A percentile compares a stretch with the other conserved stretches of the same genome.
Evolutionary conservation across 1,140 invertebrate genomes (phyloP).

Genomic region (Aphaenogaster rudis): DNA sequence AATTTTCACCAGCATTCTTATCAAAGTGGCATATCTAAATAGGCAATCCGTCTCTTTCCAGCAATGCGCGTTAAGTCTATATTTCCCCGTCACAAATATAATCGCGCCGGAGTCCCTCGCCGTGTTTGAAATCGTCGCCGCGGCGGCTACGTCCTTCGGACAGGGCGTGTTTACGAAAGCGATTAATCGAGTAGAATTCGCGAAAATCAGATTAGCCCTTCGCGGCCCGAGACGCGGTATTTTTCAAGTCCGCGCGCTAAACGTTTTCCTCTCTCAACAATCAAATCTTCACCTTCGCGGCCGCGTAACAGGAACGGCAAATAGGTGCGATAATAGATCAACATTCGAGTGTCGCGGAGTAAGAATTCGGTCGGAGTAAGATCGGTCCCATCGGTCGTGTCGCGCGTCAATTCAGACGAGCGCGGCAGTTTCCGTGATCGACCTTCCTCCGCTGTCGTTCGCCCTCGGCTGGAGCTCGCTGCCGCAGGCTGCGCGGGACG

Average conservation of each 20-base stretch:
- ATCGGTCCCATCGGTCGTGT: background rate
- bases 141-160: slow-evolving; percentile 1
- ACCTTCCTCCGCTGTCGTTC: slow-evolving; percentile 34
- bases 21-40: slow-evolving; percentile 42
- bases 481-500: background rate
- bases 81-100: slow-evolving; percentile 33
- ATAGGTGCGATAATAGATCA: background rate
- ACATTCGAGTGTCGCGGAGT: background rate
- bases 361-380: background rate
- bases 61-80: slow-evolving; percentile 33
- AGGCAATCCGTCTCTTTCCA: slow-evolving; percentile 48
- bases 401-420: background rate
- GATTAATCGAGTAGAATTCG: slow-evolving; percentile 27
- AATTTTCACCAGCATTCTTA: slow-evolving; percentile 50
- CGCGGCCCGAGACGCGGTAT: background rate
- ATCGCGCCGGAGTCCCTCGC: slow-evolving; percentile 22
- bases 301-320: background rate
- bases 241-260: background rate
- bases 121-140: slow-evolving; percentile 8
- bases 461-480: background rate
- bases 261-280: background rate
- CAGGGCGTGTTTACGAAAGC: slow-evolving; percentile 8
- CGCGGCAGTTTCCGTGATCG: slow-evolving; percentile 15
- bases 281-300: slow-evolving; percentile 1
- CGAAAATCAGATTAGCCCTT: slow-evolving; percentile 15